Conservation (phyloP, 1,140 invertebrate species). For the Saccostrea cuccullata region DNA sequence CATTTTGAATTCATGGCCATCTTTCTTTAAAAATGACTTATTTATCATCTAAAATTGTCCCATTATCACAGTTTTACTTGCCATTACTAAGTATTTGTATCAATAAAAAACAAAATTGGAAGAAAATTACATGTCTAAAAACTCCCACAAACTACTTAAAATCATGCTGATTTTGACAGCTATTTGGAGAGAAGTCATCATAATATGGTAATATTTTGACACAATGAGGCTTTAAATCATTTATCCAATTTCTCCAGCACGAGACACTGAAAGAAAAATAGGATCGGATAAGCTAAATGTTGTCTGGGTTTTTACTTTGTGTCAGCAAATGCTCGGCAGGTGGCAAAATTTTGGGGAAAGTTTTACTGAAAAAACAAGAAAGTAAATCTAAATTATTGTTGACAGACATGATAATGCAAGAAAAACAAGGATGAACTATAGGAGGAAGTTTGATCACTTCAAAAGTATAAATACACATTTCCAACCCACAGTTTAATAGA, state of each 20-base stretch:
- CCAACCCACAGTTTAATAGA: too few relatives aligned
- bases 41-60: neutral
- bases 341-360: neutral
- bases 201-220: conserved; percentile 32
- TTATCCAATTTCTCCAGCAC: conserved; percentile 14
- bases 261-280: neutral
- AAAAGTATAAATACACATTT: too few relatives aligned
- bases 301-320: neutral
- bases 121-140: conserved; percentile 22
- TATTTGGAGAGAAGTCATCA: conserved; percentile 28
- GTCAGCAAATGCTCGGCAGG: neutral
- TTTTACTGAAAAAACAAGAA: neutral
- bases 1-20: too few relatives aligned
- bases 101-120: neutral
- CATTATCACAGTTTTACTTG: neutral
- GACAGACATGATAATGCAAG: too few relatives aligned
- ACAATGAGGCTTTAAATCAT: conserved; percentile 31
- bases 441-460: too few relatives aligned
- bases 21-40: neutral
- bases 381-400: too few relatives aligned
- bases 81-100: neutral
- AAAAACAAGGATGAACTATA: too few relatives aligned
- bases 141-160: neutral
- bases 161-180: conserved; percentile 6
- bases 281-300: neutral